Percentiles rank a stretch among this genome's conserved stretches.
Evolutionary conservation across 2,888 invertebrate species (phyloP).

Genomic region (Cheilosia scutellata): DNA sequence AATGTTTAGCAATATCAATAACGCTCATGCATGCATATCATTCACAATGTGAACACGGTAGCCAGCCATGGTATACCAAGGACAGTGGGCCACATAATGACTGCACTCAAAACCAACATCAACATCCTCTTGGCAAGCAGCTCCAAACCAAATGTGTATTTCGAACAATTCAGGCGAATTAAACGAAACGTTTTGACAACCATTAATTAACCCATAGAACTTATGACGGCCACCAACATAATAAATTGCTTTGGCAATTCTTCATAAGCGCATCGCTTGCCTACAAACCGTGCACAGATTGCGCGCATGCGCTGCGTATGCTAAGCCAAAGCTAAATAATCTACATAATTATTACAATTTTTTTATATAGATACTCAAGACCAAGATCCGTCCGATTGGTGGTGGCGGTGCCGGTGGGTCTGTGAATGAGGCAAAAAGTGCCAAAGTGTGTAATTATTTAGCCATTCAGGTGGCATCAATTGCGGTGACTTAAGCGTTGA

Average conservation of each 20-base stretch:
- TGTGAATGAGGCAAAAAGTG: background rate
- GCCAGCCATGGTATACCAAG: background rate
- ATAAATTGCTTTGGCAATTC: slow-evolving; percentile 32
- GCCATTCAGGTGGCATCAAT: slow-evolving; percentile 36
- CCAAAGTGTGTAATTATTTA: slow-evolving; percentile 37
- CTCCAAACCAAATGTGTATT: slow-evolving; percentile 20
- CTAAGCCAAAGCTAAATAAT: background rate
- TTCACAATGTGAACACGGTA: slow-evolving; percentile 15
- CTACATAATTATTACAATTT: slow-evolving; percentile 1
- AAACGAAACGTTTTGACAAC: slow-evolving; percentile 44
- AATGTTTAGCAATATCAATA: slow-evolving; percentile 37
- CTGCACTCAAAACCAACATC: background rate
- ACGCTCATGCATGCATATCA: slow-evolving; percentile 6
- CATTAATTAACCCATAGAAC: slow-evolving; percentile 48
- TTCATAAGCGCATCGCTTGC: background rate
- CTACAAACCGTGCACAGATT: background rate
- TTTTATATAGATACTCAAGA: background rate
- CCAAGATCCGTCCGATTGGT: background rate
- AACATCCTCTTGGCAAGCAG: slow-evolving; percentile 42
- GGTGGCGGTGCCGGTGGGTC: background rate
- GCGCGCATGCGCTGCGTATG: background rate
- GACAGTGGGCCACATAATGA: background rate
- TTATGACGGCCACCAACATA: slow-evolving; percentile 30
- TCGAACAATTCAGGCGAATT: slow-evolving; percentile 40
- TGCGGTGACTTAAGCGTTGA: background rate